Conservation (phyloP, 2,888 invertebrate species). For the Odontothrips loti region DNA sequence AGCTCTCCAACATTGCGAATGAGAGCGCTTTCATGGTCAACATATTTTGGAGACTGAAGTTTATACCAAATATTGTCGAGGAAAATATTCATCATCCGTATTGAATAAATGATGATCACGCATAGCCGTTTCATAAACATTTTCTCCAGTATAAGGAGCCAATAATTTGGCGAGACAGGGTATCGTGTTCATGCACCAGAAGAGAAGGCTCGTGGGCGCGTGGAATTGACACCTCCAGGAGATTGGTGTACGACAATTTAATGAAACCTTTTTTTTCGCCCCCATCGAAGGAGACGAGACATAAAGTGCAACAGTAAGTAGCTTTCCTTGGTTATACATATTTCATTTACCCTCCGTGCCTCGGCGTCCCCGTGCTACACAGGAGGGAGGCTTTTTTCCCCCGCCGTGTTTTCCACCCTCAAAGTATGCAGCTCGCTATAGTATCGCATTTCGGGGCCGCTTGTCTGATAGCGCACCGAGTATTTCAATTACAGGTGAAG, state of each 20-base stretch:
- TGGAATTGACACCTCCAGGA: background rate
- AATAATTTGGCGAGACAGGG: too few species aligned
- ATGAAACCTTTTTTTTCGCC: background rate
- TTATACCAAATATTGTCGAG: too few species aligned
- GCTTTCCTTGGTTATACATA: background rate
- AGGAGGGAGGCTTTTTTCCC: background rate
- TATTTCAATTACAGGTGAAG: constrained; percentile 24
- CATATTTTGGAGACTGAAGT: too few species aligned
- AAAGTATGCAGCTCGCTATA: background rate
- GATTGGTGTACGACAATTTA: background rate
- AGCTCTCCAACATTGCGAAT: too few species aligned
- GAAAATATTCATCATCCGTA: too few species aligned
- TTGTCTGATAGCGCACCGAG: background rate
- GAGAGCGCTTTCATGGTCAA: too few species aligned
- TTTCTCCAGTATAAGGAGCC: too few species aligned
- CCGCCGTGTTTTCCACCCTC: background rate
- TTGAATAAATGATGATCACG: too few species aligned
- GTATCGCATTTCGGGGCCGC: background rate
- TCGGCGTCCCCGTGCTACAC: background rate
- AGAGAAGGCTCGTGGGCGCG: too few species aligned
- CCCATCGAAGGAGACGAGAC: background rate
- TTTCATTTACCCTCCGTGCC: constrained; percentile 3
- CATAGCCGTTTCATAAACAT: too few species aligned
- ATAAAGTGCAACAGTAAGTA: background rate
- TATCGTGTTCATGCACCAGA: too few species aligned